phyloP scores from a whole-genome alignment of 1,140 invertebrate genomes.

The Brachionus sp. region DNA sequence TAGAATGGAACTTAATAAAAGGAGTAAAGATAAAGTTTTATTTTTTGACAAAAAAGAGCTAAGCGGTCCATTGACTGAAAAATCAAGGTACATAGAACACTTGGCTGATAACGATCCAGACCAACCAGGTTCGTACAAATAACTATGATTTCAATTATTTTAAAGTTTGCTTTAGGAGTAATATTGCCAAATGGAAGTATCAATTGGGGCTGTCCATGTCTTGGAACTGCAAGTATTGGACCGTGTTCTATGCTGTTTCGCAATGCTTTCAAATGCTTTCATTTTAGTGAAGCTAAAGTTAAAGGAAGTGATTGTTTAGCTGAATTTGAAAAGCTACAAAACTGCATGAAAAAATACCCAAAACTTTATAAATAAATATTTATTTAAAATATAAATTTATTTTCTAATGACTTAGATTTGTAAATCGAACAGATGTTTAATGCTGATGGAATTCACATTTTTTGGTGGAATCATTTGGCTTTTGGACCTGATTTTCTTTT shows the following conservation, averaged over 20 bases:
- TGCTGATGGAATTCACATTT: conserved; percentile 32
- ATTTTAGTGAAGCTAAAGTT: conserved; percentile 72
- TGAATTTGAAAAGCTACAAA: conserved; percentile 81
- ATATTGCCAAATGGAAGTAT: conserved; percentile 82
- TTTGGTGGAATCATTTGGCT: conserved; percentile 31
- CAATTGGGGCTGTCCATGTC: conserved; percentile 93
- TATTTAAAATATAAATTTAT: background rate
- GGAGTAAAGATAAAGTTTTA: conserved; percentile 13
- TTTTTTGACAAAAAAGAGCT: conserved; percentile 19
- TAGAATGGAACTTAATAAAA: conserved; percentile 22
- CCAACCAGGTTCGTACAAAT: background rate
- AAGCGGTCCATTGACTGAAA: background rate
- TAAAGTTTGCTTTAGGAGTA: conserved; percentile 60
- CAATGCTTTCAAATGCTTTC: conserved; percentile 90
- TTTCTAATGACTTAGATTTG: background rate
- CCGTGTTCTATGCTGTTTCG: conserved; percentile 87
- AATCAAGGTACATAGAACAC: conserved; percentile 9
- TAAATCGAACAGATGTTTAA: background rate
- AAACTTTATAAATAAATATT: conserved; percentile 46
- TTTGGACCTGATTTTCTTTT: background rate
- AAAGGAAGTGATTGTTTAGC: conserved; percentile 83
- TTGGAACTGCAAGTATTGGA: conserved; percentile 89
- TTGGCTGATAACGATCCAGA: conserved; percentile 44
- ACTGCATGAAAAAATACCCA: conserved; percentile 72
- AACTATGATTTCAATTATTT: conserved; percentile 9